Percentiles rank a stretch among this genome's conserved stretches.
Evolutionary conservation across 2,797 vertebrate genomes (phyloP).

Genomic region (Toxotes lorentzi): DNA sequence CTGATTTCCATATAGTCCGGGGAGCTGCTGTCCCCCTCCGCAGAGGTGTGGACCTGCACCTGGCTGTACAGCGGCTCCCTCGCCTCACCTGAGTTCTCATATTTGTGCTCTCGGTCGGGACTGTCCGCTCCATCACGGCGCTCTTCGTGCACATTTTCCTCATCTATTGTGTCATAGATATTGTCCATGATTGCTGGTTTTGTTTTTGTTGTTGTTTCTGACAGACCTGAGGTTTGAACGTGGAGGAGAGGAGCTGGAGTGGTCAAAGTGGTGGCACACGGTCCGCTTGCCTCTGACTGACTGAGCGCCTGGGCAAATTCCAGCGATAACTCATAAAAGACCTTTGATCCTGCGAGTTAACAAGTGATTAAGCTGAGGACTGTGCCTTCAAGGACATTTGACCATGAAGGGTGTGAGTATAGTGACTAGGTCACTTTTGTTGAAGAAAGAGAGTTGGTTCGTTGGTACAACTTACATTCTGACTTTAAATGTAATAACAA

Average conservation of each 20-base stretch:
- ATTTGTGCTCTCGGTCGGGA: slow-evolving; percentile 5
- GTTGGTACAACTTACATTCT: not conserved
- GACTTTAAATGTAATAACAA: not conserved
- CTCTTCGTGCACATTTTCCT: slow-evolving; percentile 29
- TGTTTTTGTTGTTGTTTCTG: not conserved
- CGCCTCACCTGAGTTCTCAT: slow-evolving; percentile 47
- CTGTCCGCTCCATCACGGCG: slow-evolving; percentile 24
- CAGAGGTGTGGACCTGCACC: slow-evolving; percentile 56
- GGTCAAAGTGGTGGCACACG: slow-evolving; percentile 19
- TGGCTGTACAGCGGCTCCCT: slow-evolving; percentile 61
- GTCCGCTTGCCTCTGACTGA: slow-evolving; percentile 62
- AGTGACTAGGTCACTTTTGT: not conserved
- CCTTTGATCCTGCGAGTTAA: slow-evolving; percentile 80
- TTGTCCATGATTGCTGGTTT: slow-evolving; percentile 68
- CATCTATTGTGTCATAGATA: slow-evolving; percentile 47
- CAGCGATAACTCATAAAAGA: slow-evolving; percentile 72
- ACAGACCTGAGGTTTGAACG: not conserved
- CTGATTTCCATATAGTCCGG: slow-evolving; percentile 75
- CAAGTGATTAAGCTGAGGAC: slow-evolving; percentile 30
- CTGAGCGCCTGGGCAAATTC: slow-evolving; percentile 63
- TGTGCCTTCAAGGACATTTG: slow-evolving; percentile 45
- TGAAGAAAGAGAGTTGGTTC: not conserved
- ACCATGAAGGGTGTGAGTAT: not conserved
- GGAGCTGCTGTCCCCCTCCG: slow-evolving; percentile 41
- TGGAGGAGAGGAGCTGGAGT: slow-evolving; percentile 30